Evolutionary conservation across 2,113 vertebrate species (phyloP), one percentile per base, ranked within the genome.

Genomic region (Albula goreensis): DNA sequence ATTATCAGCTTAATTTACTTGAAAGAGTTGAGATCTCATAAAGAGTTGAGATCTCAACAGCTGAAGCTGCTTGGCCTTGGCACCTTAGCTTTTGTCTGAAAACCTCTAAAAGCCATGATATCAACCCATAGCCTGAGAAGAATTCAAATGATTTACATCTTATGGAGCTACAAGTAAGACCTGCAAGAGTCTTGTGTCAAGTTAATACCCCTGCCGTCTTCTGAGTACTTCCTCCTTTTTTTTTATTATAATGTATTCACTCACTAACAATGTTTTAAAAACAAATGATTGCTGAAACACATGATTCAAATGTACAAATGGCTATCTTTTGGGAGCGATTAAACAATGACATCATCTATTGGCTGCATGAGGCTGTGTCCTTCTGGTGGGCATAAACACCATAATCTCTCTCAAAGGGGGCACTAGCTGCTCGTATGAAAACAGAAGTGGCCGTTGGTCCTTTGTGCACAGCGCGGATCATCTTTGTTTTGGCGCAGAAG

Each of bases 381-480:
- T n/a, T 74, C n/a, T 74, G 70, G 22, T 9, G 8, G 19, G 22
- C 70, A 31, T 31, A 25, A 31, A 74, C 22, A 25, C n/a, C n/a
- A 74, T 74, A 31, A 74, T 74, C 70, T 74, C 63, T 70, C 70
- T 74, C 70, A 74, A 74, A 74, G n/a, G 70, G 22, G 7, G n/a
- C 17, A 74, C 70, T 10, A 31, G 31, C 22, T 74, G 70, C 70
- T 74, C 9, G 31, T 31, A 9, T 13, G n/a, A 74, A 74, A 74
- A 74, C 70, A 74, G 19, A 74, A 74, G 70, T 9, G n/a, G 31
- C 70, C 31, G 70, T 22, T 22, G 17, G 19, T 70, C 8, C 70
- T 74, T 31, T 31, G 70, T 74, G 19, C 70, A 31, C 9, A 74
- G 31, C 31, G 70, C n/a, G n/a, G 70, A 74, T 10, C 5, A 7